phyloP scores from a whole-genome alignment of 2,113 vertebrate species.

The Menidia beryllina region DNA sequence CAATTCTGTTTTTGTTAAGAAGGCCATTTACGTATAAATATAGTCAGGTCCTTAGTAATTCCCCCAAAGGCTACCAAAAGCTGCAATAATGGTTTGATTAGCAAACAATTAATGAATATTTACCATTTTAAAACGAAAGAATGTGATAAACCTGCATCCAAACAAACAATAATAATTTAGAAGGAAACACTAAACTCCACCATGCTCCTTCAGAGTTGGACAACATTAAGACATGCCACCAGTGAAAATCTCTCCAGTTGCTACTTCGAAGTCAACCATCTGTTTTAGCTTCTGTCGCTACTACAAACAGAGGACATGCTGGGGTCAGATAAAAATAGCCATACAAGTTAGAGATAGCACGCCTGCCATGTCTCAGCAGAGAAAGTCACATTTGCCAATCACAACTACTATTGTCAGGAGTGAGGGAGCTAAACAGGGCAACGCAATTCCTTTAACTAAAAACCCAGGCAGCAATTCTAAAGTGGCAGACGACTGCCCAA shows the following conservation, averaged over 20 bases:
- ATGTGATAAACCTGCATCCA: not conserved
- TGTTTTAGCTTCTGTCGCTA: conserved; percentile 55
- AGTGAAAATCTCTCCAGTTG: conserved; percentile 47
- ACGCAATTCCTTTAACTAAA: not conserved
- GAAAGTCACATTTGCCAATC: conserved; percentile 29
- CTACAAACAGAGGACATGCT: conserved; percentile 48
- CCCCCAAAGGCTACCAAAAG: no score
- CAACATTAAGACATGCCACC: conserved; percentile 35
- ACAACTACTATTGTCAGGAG: conserved; percentile 11
- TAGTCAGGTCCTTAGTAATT: no score
- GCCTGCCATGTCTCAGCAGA: conserved; percentile 56
- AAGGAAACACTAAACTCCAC: conserved; percentile 23
- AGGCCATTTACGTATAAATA: no score
- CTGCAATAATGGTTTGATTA: no score
- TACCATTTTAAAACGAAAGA: no score
- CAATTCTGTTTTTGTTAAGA: not conserved
- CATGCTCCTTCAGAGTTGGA: conserved; percentile 31
- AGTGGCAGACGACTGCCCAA: conserved; percentile 60
- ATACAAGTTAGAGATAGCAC: conserved; percentile 50
- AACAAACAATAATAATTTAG: not conserved
- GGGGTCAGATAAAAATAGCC: conserved; percentile 69
- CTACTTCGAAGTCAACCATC: conserved; percentile 67
- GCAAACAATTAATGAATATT: no score
- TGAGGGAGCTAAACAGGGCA: conserved; percentile 6
- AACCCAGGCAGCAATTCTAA: conserved; percentile 50